Conservation (phyloP, 2,113 vertebrate genomes). For the Spheniscus mendiculus region DNA sequence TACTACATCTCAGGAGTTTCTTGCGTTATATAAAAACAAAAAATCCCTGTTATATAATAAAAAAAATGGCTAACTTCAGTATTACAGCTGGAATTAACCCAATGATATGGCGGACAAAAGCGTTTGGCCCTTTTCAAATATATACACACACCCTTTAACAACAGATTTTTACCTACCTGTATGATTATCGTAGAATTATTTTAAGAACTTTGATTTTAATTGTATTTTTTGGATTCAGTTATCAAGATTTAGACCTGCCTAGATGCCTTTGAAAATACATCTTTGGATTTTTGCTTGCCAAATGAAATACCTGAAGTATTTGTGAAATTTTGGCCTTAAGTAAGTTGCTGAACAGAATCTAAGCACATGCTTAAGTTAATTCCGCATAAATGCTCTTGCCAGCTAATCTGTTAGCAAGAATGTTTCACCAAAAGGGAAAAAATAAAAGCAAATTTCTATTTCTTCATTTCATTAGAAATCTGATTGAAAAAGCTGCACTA, state of each 20-base stretch:
- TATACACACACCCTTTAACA: neutral
- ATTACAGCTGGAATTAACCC: neutral
- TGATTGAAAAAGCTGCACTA: neutral
- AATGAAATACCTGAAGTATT: neutral
- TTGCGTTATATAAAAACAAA: neutral
- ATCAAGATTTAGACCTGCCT: neutral
- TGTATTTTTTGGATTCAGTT: neutral
- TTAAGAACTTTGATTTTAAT: neutral
- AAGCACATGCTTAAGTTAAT: neutral
- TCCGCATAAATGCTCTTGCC: neutral
- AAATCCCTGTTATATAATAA: neutral
- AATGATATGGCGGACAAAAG: neutral
- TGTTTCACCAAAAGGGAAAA: neutral
- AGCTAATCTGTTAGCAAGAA: neutral
- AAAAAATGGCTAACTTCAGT: neutral
- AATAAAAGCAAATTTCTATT: neutral
- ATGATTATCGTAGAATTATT: neutral
- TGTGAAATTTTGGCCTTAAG: neutral
- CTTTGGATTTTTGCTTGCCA: neutral
- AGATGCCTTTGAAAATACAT: neutral
- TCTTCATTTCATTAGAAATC: slow-evolving; percentile 1
- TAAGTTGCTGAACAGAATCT: neutral
- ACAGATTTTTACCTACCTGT: neutral
- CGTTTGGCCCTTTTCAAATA: neutral
- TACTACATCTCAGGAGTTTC: neutral